Evolutionary conservation across 2,797 vertebrate species (phyloP), one percentile per base, ranked within the genome.

Genomic region (Galaxias olidus): DNA sequence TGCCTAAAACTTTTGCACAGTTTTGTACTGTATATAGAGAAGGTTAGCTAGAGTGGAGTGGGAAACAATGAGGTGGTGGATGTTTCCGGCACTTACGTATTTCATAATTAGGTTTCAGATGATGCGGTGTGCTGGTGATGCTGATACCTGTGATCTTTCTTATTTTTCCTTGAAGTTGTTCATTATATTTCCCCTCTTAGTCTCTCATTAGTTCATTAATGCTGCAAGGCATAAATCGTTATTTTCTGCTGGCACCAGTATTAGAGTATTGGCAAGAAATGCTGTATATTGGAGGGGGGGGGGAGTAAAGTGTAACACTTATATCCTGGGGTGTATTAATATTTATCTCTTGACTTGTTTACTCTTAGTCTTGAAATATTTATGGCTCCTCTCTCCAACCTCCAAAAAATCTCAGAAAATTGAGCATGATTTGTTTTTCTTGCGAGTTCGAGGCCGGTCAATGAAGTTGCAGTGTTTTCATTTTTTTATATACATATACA

Each of bases 261-360:
- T 55, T 42, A 60, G 20, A 60, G 18, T 45, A 60, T 50, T 61
- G 30, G 47, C 59, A 61, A 50, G 9, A 47, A 48, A 40, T 40
- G 18, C 47, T 50, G 13, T 10, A 7, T 50, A 15, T 44, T 43
- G 13, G 30, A 13, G 19, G 14, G 17, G 50, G 30, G 30, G 19
- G 14, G 17, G 50, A 11, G 15, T n/a, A 10, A 8, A n/a, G 17
- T 59, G 17, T 47, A 14, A 45, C 46, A 4, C 20, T 14, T n/a
- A 40, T 40, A 14, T 30, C 14, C 47, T 43, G 7, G 19, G 53
- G 43, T 12, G 13, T 61, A 65, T 78, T 59, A 75, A 75, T 68
- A 70, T 73, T 72, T 56, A 68, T 65, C 12, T 51, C 19, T 14
- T 10, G 51, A 56, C 66, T 68, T 56, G 61, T 52, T 50, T 68